Conservation (phyloP, 1,140 invertebrate species). For the Drosophila auraria region DNA sequence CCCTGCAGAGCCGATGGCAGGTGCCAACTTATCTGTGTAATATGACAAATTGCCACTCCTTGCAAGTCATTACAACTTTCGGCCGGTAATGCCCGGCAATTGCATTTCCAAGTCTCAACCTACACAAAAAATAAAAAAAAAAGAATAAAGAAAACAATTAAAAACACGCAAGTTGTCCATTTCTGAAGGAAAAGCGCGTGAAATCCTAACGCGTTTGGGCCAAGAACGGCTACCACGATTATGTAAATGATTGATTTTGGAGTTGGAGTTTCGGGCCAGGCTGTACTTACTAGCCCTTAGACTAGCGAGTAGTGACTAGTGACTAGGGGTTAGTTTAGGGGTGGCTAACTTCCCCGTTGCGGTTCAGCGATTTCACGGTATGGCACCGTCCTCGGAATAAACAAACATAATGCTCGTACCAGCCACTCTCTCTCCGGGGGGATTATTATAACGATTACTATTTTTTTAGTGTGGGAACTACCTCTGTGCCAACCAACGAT, state of each 20-base stretch:
- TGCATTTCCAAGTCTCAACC: conserved; percentile 7
- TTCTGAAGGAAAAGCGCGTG: conserved; percentile 64
- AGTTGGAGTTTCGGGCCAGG: conserved; percentile 22
- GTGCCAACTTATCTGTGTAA: conserved; percentile 49
- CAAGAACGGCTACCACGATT: conserved; percentile 46
- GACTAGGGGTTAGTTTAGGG: conserved; percentile 39
- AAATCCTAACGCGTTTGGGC: conserved; percentile 55
- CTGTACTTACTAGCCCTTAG: conserved; percentile 55
- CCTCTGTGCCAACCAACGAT: conserved; percentile 19
- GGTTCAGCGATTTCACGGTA: conserved; percentile 77
- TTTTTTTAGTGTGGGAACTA: conserved; percentile 62
- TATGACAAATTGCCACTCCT: conserved; percentile 40
- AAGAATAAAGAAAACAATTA: conserved; percentile 51
- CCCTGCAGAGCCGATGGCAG: conserved; percentile 15
- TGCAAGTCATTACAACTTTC: conserved; percentile 33
- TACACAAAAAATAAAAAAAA: not conserved
- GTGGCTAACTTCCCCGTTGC: conserved; percentile 47
- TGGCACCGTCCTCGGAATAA: conserved; percentile 62
- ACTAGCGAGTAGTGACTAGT: conserved; percentile 26
- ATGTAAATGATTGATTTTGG: conserved; percentile 75
- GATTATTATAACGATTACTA: conserved; percentile 27
- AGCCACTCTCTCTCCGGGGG: conserved; percentile 16
- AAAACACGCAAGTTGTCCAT: conserved; percentile 71
- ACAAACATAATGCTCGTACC: conserved; percentile 70
- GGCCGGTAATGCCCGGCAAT: conserved; percentile 29